Percentiles rank a stretch among this genome's conserved stretches.
Evolutionary conservation across 2,113 vertebrate species (phyloP).

Genomic region (Gopherus evgoodei): DNA sequence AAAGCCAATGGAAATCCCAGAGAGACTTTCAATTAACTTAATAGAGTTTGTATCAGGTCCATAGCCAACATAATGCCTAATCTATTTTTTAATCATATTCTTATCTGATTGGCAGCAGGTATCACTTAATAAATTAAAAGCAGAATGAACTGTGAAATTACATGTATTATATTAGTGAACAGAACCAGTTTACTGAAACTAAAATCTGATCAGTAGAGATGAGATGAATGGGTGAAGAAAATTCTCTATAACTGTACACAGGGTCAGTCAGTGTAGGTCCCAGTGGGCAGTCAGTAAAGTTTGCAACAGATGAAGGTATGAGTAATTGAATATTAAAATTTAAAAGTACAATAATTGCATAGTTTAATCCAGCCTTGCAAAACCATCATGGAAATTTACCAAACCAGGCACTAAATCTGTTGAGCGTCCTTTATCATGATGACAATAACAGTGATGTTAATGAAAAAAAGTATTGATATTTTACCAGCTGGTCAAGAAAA

Average conservation of each 20-base stretch:
- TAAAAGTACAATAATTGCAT: not conserved
- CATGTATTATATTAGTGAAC: not conserved
- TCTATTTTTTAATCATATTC: not conserved
- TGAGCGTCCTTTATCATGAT: slow-evolving; percentile 10
- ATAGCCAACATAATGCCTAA: not conserved
- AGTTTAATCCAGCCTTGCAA: not conserved
- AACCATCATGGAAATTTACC: not conserved
- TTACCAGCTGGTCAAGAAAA: slow-evolving; percentile 18
- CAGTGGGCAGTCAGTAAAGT: not conserved
- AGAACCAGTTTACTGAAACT: not conserved
- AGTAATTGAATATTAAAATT: not conserved
- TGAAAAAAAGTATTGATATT: slow-evolving; percentile 25
- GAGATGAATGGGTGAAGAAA: not conserved
- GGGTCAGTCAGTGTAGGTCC: no score
- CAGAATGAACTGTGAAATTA: not conserved
- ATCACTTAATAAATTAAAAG: not conserved
- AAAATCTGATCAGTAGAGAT: not conserved
- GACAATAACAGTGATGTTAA: not conserved
- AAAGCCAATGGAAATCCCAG: not conserved
- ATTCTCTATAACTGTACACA: not conserved
- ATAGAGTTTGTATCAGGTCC: not conserved
- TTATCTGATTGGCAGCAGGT: not conserved
- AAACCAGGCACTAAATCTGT: not conserved
- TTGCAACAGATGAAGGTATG: not conserved
- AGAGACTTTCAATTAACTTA: not conserved